Conservation (phyloP, 2,888 invertebrate genomes). For the Acleris cristana region DNA sequence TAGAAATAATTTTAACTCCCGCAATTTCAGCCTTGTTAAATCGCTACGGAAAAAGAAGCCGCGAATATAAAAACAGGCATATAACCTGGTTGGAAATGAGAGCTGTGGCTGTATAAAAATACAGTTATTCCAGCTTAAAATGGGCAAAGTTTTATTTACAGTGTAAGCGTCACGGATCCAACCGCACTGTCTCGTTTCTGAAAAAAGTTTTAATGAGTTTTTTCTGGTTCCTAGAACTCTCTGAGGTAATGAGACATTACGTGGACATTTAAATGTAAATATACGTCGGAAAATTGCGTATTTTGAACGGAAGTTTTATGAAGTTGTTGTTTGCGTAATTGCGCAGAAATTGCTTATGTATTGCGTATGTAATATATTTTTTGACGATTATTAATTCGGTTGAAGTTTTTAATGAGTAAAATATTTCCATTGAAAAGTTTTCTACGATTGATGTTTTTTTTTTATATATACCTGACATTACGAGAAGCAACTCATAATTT, state of each 20-base stretch:
- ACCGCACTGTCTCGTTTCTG: constrained; percentile 34
- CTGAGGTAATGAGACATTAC: constrained; percentile 39
- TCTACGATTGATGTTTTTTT: too few species aligned
- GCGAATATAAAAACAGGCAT: constrained; percentile 16
- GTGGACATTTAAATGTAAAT: constrained; percentile 38
- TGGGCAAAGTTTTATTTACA: constrained; percentile 43
- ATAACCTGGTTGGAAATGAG: constrained; percentile 23
- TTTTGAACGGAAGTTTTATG: too few species aligned
- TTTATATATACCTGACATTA: too few species aligned
- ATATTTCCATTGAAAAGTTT: too few species aligned
- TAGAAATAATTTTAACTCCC: constrained; percentile 15
- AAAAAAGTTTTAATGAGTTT: constrained; percentile 43
- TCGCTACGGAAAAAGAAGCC: constrained; percentile 19
- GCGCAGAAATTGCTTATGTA: too few species aligned
- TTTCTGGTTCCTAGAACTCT: constrained; percentile 33
- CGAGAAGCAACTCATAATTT: too few species aligned
- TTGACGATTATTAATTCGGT: too few species aligned
- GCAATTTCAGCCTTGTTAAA: constrained; percentile 25
- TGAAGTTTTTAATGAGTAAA: too few species aligned
- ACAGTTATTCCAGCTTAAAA: constrained; percentile 40
- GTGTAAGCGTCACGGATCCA: constrained; percentile 37
- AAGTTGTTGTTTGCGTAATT: too few species aligned
- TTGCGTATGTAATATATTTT: too few species aligned
- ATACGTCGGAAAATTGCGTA: constrained; percentile 6
- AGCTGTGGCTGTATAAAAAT: constrained; percentile 32